A percentile compares a stretch with the other conserved stretches of the same genome.
phyloP scores from a whole-genome alignment of 2,888 invertebrate species.

The Eupithecia subfuscata region DNA sequence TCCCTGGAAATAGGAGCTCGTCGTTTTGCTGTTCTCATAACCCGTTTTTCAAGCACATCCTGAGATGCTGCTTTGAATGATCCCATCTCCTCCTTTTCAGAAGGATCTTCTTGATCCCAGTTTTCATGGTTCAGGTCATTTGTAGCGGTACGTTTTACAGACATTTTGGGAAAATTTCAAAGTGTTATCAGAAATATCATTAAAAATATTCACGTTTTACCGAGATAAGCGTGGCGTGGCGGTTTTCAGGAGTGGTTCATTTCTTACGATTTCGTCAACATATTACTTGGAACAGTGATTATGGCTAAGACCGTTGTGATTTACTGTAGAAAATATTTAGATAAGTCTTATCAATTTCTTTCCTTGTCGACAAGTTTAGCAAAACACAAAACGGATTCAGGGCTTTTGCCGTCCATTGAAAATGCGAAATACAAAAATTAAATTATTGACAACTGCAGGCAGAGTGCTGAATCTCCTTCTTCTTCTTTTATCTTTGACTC shows the following conservation, averaged over 20 bases:
- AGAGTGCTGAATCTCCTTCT: no score
- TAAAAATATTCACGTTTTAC: slow-evolving; percentile 20
- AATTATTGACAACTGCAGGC: neutral
- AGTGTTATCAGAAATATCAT: slow-evolving; percentile 7
- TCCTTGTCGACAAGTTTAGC: neutral
- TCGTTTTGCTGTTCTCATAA: slow-evolving; percentile 91
- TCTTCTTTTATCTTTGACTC: no score
- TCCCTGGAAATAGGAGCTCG: slow-evolving; percentile 66
- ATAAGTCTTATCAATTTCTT: neutral
- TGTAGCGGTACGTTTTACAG: slow-evolving; percentile 89
- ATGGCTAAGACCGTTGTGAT: neutral
- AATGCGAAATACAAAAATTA: neutral
- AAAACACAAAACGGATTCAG: neutral
- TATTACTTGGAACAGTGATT: neutral
- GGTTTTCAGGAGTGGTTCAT: neutral
- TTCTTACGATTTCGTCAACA: neutral
- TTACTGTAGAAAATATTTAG: neutral
- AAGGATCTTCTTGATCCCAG: slow-evolving; percentile 91
- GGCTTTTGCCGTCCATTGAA: neutral
- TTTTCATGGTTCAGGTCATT: slow-evolving; percentile 92
- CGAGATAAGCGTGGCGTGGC: neutral
- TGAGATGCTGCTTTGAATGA: slow-evolving; percentile 86
- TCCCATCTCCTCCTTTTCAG: slow-evolving; percentile 88
- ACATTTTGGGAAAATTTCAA: slow-evolving; percentile 77
- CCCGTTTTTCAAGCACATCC: slow-evolving; percentile 89